phyloP scores from a whole-genome alignment of 2,113 vertebrate species.

The Zosterops borbonicus region DNA sequence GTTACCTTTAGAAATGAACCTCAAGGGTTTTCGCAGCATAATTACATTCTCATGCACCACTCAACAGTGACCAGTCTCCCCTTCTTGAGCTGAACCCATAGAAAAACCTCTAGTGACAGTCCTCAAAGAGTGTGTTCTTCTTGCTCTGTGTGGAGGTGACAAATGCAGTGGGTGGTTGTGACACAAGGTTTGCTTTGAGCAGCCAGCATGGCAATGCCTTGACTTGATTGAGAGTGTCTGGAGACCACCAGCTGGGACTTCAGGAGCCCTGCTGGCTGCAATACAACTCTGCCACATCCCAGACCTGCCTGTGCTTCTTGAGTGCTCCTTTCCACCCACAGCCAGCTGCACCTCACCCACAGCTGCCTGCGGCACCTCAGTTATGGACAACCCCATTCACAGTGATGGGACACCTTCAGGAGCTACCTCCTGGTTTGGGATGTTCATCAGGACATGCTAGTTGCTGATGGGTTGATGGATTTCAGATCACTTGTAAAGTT shows the following conservation, averaged over 20 bases:
- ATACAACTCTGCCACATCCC: rapidly evolving
- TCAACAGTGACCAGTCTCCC: neutral
- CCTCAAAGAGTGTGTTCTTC: neutral
- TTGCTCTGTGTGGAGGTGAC: neutral
- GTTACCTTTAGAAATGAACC: neutral
- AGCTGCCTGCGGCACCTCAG: neutral
- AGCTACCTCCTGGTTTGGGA: neutral
- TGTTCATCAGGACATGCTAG: neutral
- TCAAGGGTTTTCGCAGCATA: neutral
- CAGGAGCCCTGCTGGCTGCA: neutral
- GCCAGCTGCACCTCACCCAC: neutral
- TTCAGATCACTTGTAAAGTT: neutral
- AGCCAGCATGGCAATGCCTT: rapidly evolving
- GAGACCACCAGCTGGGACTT: neutral
- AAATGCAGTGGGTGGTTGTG: neutral
- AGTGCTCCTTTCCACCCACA: neutral
- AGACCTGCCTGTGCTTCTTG: neutral
- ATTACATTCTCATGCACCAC: neutral
- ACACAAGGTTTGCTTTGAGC: neutral
- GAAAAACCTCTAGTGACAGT: neutral
- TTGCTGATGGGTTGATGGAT: neutral
- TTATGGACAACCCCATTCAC: no score
- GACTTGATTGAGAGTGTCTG: neutral
- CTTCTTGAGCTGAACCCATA: neutral
- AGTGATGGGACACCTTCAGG: neutral